Conservation (phyloP, 2,797 vertebrate genomes). For the Pteropus rufus region DNA sequence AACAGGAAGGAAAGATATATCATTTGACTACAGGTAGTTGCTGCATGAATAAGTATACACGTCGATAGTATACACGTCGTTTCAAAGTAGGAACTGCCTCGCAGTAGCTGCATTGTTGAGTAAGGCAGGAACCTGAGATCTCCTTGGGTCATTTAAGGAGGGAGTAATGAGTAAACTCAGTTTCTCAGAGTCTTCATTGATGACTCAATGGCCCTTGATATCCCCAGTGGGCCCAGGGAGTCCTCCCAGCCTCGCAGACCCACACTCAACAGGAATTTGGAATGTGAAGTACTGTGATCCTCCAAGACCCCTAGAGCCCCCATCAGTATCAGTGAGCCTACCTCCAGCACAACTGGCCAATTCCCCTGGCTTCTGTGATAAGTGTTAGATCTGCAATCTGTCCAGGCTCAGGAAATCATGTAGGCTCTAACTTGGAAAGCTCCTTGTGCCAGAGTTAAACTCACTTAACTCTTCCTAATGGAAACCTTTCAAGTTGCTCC, state of each 20-base stretch:
- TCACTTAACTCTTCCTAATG: background rate
- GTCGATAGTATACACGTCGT: conserved; percentile 61
- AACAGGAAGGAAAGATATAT: conserved; percentile 64
- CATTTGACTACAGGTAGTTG: conserved; percentile 61
- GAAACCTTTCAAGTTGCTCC: background rate
- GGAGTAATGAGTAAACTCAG: background rate
- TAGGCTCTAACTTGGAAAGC: background rate
- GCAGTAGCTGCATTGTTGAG: conserved; percentile 36
- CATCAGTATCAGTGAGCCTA: background rate
- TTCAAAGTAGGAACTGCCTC: conserved; percentile 57
- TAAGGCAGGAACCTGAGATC: conserved; percentile 33
- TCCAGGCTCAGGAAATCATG: background rate
- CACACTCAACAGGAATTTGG: background rate
- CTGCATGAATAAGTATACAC: conserved; percentile 45
- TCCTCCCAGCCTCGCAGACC: background rate
- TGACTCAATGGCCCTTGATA: background rate
- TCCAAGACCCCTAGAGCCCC: background rate
- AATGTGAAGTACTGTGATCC: background rate
- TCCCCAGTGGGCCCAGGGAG: background rate
- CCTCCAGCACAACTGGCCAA: background rate
- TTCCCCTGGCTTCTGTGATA: no score
- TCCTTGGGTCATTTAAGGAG: conserved; percentile 68
- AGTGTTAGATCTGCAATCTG: background rate
- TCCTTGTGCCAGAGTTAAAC: background rate
- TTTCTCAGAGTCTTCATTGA: background rate